Conservation (phyloP, 2,113 vertebrate genomes). For the Eleginops maclovinus region DNA sequence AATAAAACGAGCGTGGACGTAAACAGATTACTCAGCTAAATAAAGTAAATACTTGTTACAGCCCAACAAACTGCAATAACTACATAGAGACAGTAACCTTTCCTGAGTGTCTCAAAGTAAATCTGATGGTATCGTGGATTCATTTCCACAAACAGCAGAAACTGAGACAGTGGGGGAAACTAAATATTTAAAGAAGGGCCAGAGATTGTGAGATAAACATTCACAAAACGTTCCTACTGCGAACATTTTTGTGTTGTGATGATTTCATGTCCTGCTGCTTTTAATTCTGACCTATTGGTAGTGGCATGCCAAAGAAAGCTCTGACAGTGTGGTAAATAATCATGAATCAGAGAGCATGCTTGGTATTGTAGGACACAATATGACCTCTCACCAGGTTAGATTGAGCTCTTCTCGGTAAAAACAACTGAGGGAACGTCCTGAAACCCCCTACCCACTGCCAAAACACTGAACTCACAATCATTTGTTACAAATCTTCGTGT, state of each 20-base stretch:
- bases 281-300: too few relatives aligned
- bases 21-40: neutral
- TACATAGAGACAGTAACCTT: neutral
- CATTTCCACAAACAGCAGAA: slow-evolving; percentile 28
- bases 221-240: neutral
- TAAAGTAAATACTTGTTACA: neutral
- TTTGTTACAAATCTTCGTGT: neutral
- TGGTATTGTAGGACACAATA: slow-evolving; percentile 17
- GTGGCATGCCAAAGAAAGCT: neutral
- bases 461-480: neutral
- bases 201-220: neutral
- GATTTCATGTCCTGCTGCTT: neutral
- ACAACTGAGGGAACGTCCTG: neutral
- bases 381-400: neutral
- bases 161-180: neutral
- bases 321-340: slow-evolving; percentile 5
- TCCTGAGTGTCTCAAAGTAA: slow-evolving; percentile 18
- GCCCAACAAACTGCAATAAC: neutral
- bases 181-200: neutral
- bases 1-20: neutral
- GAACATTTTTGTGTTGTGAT: neutral
- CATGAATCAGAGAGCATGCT: slow-evolving; percentile 29
- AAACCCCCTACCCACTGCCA: neutral
- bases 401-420: neutral
- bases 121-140: slow-evolving; percentile 17